Base-by-base conservation (phyloP, 2,888 invertebrate genomes). In the Synanthedon vespiformis region DNA sequence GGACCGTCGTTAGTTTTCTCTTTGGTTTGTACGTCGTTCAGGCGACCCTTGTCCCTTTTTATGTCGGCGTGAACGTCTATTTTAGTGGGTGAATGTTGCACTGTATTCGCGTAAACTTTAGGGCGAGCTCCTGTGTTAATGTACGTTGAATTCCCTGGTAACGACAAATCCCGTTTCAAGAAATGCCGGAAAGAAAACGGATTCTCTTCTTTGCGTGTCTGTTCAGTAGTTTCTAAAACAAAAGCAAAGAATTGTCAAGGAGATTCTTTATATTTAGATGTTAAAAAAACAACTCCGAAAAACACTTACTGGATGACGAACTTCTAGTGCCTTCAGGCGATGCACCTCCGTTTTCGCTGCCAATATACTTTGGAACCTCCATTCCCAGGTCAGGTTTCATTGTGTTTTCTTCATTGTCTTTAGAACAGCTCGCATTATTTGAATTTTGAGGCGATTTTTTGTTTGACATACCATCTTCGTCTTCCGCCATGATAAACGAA, bases 111-210 rank as follows among this genome's bases (percentile, higher is more conserved):
- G 63, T 88, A 88, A 57, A 94, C 91, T 83, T 95, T 95, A 4
- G 94, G 94, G 61, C 94, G 89, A 27, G 95, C 94, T 47, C 95
- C 95, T 55, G 92, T 92, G 65, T 87, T 89, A 66, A 90, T 90
- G 70, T 91, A 92, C 57, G 89, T 91, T 34, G 86, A 86, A 57
- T 87, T 83, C 59, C 87, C 86, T 56, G 88, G 88, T 61, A 88
- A 66, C 58, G 86, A 88, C 49, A 86, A 69, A 64, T 92, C 92
- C 62, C 92, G 90, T 69, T 92, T 92, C 61, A 95, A 77, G 73
- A 95, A 95, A 73, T 95, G 95, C 72, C 95, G 93, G 66, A 95
- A 94, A 53, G 95, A 95, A 77, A 95, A 94, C 3, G 94, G 92
- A 77, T 93, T 93, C 61, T 93, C 93, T 68, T 93, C 93, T 61